Conservation (phyloP, 2,888 invertebrate species). For the Cheilosia soror region DNA sequence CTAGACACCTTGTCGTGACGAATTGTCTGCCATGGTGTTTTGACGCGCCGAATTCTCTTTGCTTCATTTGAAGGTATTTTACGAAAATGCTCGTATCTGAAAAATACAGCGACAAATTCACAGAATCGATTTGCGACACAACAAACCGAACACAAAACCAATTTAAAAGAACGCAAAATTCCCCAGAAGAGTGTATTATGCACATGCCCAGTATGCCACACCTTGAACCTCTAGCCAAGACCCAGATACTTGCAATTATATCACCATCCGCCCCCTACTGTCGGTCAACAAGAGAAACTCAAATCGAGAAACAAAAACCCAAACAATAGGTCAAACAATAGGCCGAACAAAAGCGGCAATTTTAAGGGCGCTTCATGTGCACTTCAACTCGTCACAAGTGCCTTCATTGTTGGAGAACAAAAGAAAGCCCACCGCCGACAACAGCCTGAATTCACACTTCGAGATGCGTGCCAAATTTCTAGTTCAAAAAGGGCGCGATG, state of each 20-base stretch:
- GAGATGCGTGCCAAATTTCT: conserved; percentile 75
- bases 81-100: background rate
- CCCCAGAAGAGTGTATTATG: conserved; percentile 20
- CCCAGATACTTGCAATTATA: conserved; percentile 71
- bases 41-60: conserved; percentile 46
- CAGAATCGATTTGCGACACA: conserved; percentile 67
- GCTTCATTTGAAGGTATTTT: conserved; percentile 66
- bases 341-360: conserved; percentile 54
- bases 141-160: conserved; percentile 22
- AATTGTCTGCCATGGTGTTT: conserved; percentile 68
- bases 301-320: conserved; percentile 58
- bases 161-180: conserved; percentile 15
- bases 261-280: conserved; percentile 61
- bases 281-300: conserved; percentile 35
- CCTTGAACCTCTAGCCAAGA: conserved; percentile 58
- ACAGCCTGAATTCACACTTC: conserved; percentile 65
- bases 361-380: conserved; percentile 70
- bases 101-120: conserved; percentile 20
- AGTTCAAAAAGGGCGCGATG: conserved; percentile 68
- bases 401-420: conserved; percentile 61
- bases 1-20: conserved; percentile 72
- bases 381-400: conserved; percentile 67
- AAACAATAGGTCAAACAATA: conserved; percentile 59
- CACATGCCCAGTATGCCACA: conserved; percentile 65
- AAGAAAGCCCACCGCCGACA: conserved; percentile 57